A percentile compares a stretch with the other conserved stretches of the same genome.
These are phyloP conservation scores for Eulemur rufifrons DNA, from an alignment of 2,113 vertebrate genomes.

Conservation along the genomic window DNA sequence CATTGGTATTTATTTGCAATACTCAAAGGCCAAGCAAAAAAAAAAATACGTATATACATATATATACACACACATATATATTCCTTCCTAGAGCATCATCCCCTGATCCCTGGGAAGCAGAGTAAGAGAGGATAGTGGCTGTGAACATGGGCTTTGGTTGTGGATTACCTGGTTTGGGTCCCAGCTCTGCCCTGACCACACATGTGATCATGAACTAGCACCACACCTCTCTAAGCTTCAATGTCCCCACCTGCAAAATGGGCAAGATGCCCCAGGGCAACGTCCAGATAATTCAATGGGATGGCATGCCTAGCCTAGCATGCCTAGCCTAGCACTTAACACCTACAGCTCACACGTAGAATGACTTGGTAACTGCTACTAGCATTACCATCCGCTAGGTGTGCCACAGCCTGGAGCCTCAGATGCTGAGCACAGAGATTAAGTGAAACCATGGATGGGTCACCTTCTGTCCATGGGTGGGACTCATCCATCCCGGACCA, in stretches of 20 bases:
- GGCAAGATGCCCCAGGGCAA: neutral
- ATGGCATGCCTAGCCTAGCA: too few relatives aligned
- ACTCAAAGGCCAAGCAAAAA: neutral
- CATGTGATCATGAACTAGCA: neutral
- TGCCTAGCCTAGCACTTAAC: too few relatives aligned
- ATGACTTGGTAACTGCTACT: neutral
- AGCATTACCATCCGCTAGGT: too few relatives aligned
- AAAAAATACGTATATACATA: neutral
- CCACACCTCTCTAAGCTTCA: neutral
- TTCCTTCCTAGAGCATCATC: neutral
- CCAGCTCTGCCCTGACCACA: neutral
- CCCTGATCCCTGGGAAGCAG: neutral
- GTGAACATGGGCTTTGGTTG: neutral
- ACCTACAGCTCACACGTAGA: accelerated
- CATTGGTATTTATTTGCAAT: slow-evolving; percentile 22
- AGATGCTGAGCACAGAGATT: neutral
- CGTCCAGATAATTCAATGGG: neutral
- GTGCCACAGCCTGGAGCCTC: neutral
- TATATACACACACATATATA: neutral
- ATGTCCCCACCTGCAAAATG: neutral
- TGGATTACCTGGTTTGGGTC: neutral
- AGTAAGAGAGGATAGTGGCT: neutral
- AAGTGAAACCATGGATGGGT: neutral
- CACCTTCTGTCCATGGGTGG: neutral
- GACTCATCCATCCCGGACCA: neutral